phyloP scores from a whole-genome alignment of 2,113 vertebrate genomes.

The Hirundichthys speculiger region DNA sequence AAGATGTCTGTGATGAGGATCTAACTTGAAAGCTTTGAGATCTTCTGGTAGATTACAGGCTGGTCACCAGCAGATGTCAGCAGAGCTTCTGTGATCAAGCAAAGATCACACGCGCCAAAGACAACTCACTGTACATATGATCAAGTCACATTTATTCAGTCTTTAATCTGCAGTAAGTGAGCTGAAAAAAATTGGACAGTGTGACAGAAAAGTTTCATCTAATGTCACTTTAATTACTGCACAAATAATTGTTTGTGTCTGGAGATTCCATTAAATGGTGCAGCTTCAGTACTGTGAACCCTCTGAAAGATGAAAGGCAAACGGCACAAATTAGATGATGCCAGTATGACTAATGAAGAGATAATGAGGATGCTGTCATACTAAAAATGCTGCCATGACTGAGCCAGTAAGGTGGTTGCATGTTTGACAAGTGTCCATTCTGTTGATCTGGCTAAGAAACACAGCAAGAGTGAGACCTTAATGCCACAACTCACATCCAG shows the following conservation, averaged over 20 bases:
- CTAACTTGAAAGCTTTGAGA: conserved; percentile 53
- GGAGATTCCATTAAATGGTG: conserved; percentile 37
- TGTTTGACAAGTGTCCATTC: conserved; percentile 37
- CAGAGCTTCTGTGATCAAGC: conserved; percentile 48
- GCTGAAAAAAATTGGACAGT: conserved; percentile 18
- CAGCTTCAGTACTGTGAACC: conserved; percentile 35
- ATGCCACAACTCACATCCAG: conserved; percentile 57
- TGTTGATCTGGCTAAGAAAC: conserved; percentile 38
- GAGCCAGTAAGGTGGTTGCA: conserved; percentile 22
- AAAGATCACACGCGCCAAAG: conserved; percentile 20
- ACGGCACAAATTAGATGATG: conserved; percentile 40
- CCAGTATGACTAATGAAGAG: conserved; percentile 35
- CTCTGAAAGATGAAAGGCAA: conserved; percentile 46
- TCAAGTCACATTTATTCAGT: conserved; percentile 38
- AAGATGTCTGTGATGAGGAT: conserved; percentile 52
- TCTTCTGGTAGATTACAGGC: conserved; percentile 54
- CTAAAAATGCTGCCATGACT: conserved; percentile 23
- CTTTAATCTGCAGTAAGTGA: conserved; percentile 31
- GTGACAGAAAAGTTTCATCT: conserved; percentile 36
- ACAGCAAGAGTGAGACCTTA: conserved; percentile 43
- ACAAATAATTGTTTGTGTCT: conserved; percentile 46
- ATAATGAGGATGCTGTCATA: conserved; percentile 25
- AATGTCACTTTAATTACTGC: conserved; percentile 43
- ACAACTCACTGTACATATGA: conserved; percentile 36
- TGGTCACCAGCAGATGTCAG: conserved; percentile 70